Conservation (phyloP, 2,888 invertebrate species). For the Aplocera efformata region DNA sequence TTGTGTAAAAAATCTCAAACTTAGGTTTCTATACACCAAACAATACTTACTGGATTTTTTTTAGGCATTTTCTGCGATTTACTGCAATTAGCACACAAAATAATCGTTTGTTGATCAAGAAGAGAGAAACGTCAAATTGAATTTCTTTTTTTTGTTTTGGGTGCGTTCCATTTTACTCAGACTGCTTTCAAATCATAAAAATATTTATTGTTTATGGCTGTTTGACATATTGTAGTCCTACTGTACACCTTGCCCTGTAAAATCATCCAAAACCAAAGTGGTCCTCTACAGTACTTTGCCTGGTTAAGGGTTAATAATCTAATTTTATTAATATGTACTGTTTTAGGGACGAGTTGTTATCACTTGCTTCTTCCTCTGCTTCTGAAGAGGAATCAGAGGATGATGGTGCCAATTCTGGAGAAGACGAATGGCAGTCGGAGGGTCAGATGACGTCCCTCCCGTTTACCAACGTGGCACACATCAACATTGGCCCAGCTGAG, state of each 20-base stretch:
- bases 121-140: neutral
- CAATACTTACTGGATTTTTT: neutral
- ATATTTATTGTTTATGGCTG: neutral
- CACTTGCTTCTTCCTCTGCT: too few relatives aligned
- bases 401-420: too few relatives aligned
- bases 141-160: neutral
- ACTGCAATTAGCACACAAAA: neutral
- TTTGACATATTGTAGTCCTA: neutral
- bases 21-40: neutral
- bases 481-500: too few relatives aligned
- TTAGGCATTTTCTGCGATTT: neutral
- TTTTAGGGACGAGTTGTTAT: too few relatives aligned
- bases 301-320: too few relatives aligned
- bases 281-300: neutral
- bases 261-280: neutral
- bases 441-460: too few relatives aligned
- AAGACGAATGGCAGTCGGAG: too few relatives aligned
- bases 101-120: neutral
- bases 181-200: neutral
- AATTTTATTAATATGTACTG: too few relatives aligned
- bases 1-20: constrained; percentile 2
- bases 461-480: too few relatives aligned
- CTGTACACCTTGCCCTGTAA: neutral
- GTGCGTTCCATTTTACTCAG: neutral
- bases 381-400: too few relatives aligned